A percentile compares a stretch with the other conserved stretches of the same genome.
phyloP scores from a whole-genome alignment of 2,888 invertebrate species.

The Sthenelais limicola region DNA sequence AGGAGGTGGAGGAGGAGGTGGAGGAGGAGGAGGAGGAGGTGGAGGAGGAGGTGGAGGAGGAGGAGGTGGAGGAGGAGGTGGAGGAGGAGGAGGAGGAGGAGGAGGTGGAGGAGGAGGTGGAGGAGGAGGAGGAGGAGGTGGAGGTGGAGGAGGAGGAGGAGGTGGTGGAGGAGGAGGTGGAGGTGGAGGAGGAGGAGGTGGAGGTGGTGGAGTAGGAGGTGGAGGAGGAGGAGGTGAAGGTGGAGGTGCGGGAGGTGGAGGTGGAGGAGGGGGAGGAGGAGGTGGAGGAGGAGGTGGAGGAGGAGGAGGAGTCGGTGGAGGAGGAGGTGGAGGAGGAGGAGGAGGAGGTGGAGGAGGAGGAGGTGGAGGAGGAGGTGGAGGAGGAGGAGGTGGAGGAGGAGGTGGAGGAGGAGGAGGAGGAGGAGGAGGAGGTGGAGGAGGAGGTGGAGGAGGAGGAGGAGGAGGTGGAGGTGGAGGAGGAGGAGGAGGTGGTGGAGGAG shows the following conservation, averaged over 20 bases:
- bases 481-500: background rate
- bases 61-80: background rate
- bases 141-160: too few species aligned
- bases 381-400: slow-evolving; percentile 27
- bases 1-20: background rate
- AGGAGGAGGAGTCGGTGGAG: too few species aligned
- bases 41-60: background rate
- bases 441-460: slow-evolving; percentile 7
- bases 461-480: slow-evolving; percentile 10
- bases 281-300: background rate
- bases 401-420: slow-evolving; percentile 11
- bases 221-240: too few species aligned
- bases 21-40: background rate
- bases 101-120: too few species aligned
- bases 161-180: too few species aligned
- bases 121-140: too few species aligned
- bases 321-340: too few species aligned
- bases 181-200: too few species aligned
- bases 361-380: slow-evolving; percentile 25
- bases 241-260: too few species aligned
- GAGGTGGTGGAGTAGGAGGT: too few species aligned
- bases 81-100: background rate
- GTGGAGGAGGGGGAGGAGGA: too few species aligned
- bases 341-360: slow-evolving; percentile 22
- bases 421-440: slow-evolving; percentile 17